phyloP scores from a whole-genome alignment of 2,888 invertebrate genomes.

The Ormyrus nitidulus region DNA sequence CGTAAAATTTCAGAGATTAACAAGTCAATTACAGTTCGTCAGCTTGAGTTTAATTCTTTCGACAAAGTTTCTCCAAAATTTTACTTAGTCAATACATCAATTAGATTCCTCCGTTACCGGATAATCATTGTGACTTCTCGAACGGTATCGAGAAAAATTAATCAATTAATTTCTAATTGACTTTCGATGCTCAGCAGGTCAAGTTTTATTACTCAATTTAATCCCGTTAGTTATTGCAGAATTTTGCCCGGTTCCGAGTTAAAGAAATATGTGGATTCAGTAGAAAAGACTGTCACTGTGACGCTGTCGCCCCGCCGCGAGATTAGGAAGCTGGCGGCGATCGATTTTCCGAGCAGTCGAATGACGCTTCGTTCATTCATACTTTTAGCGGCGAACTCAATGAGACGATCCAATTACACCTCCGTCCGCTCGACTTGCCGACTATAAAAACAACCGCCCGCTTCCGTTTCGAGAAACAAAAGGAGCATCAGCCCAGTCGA shows the following conservation, averaged over 20 bases:
- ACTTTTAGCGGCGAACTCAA: no score
- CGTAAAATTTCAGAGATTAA: no score
- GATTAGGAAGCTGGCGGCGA: conserved; percentile 9
- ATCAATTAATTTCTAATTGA: conserved; percentile 23
- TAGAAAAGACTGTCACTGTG: conserved; percentile 19
- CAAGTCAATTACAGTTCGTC: no score
- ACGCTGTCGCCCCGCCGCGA: conserved; percentile 16
- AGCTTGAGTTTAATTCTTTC: no score
- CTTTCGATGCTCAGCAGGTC: conserved; percentile 9
- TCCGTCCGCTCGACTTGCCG: no score
- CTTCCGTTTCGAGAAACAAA: no score
- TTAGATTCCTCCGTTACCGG: not conserved
- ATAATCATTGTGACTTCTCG: not conserved
- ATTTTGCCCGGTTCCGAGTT: conserved; percentile 14
- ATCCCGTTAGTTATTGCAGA: not conserved
- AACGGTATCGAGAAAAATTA: conserved; percentile 12
- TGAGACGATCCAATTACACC: no score
- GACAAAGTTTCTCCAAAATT: no score
- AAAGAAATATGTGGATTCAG: not conserved
- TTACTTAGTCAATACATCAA: no score
- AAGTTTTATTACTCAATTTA: not conserved
- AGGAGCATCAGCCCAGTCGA: no score
- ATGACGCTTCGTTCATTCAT: not conserved
- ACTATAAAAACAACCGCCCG: no score
- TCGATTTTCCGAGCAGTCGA: conserved; percentile 18